Evolutionary conservation across 2,113 vertebrate genomes (phyloP).

Genomic region (Alligator sinensis): DNA sequence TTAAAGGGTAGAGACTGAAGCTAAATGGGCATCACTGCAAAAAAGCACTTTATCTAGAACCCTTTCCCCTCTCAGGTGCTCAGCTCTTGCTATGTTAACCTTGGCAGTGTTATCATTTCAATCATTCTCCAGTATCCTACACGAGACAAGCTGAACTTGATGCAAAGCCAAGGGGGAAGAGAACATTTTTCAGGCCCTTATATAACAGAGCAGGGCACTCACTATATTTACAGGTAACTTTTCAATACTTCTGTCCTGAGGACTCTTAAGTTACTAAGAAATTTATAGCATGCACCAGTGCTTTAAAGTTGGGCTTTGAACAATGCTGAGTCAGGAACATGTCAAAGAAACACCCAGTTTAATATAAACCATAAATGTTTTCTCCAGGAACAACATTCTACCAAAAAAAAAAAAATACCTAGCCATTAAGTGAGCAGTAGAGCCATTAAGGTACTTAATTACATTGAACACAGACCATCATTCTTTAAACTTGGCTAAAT

Average conservation of each 20-base stretch:
- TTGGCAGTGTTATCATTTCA: too few species aligned
- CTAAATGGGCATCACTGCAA: too few species aligned
- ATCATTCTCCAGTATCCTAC: too few species aligned
- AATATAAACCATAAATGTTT: slow-evolving; percentile 74
- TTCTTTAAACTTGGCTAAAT: slow-evolving; percentile 43
- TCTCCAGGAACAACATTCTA: slow-evolving; percentile 73
- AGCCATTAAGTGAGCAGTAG: slow-evolving; percentile 67
- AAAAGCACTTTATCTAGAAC: too few species aligned
- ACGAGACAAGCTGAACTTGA: too few species aligned
- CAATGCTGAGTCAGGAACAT: slow-evolving; percentile 70
- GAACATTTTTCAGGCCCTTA: not conserved
- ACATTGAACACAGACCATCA: slow-evolving; percentile 67
- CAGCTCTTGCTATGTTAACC: too few species aligned
- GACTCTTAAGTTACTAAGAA: slow-evolving; percentile 31
- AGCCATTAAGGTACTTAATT: slow-evolving; percentile 73
- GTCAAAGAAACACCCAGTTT: slow-evolving; percentile 75
- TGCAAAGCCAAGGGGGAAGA: not conserved
- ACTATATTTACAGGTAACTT: not conserved
- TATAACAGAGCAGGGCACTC: not conserved
- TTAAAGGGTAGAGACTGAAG: too few species aligned
- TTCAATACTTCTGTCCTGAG: not conserved
- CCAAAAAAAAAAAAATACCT: slow-evolving; percentile 58
- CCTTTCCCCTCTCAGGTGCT: too few species aligned
- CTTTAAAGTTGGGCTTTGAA: slow-evolving; percentile 63
- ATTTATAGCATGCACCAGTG: slow-evolving; percentile 11